Evolutionary conservation across 2,797 vertebrate genomes (phyloP).

Genomic region (Cryptoprocta ferox): DNA sequence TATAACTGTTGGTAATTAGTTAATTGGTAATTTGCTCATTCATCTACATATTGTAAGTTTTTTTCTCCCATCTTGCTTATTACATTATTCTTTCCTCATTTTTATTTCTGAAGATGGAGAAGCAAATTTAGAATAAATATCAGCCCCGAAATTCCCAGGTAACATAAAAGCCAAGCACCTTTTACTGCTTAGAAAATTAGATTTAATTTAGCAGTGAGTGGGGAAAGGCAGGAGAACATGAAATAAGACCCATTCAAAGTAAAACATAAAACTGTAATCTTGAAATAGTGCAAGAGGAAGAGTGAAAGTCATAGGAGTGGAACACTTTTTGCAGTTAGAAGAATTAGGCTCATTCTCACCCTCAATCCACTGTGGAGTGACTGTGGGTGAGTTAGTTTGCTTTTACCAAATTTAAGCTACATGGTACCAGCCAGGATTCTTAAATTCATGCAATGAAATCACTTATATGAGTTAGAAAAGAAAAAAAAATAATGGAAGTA

Average conservation of each 20-base stretch:
- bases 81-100: not conserved
- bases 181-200: not conserved
- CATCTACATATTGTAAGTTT: not conserved
- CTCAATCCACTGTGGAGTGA: not conserved
- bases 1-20: conserved; percentile 46
- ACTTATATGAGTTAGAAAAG: not conserved
- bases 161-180: not conserved
- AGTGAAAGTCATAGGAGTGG: not conserved
- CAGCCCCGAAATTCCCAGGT: not conserved
- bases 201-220: not conserved
- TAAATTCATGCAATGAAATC: not conserved
- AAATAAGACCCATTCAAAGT: not conserved
- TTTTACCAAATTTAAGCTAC: not conserved
- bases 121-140: conserved; percentile 18
- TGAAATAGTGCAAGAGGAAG: not conserved
- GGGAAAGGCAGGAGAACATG: not conserved
- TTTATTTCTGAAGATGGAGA: not conserved
- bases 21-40: conserved; percentile 62
- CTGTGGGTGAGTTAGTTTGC: not conserved
- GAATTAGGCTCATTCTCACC: not conserved
- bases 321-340: not conserved
- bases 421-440: not conserved
- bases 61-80: not conserved
- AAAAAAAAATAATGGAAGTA: not conserved
- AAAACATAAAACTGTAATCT: not conserved